A percentile compares a stretch with the other conserved stretches of the same genome.
Evolutionary conservation across 2,888 invertebrate genomes (phyloP).

Genomic region (Lepidonotus clava): DNA sequence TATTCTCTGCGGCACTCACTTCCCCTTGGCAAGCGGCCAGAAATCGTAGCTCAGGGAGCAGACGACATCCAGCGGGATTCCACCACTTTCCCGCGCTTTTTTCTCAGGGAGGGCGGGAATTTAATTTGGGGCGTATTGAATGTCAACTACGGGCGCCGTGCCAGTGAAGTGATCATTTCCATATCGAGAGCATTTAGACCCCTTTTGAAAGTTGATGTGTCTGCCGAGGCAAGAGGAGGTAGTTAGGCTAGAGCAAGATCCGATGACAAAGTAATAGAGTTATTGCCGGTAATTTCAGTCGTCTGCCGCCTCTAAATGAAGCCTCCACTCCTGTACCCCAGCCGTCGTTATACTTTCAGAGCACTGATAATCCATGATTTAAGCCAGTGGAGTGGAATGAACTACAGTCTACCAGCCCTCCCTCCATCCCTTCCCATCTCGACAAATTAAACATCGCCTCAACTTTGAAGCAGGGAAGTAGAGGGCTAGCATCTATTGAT

Average conservation of each 20-base stretch:
- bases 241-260: background rate
- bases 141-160: background rate
- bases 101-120: background rate
- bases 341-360: background rate
- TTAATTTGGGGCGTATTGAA: background rate
- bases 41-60: background rate
- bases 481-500: slow-evolving; percentile 1
- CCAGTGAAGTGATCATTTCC: slow-evolving; percentile 39
- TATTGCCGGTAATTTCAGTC: slow-evolving; percentile 26
- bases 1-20: background rate
- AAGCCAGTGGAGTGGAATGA: background rate
- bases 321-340: background rate
- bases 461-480: background rate
- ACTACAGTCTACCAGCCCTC: background rate
- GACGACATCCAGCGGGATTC: background rate
- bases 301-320: slow-evolving; percentile 3
- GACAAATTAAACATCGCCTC: background rate
- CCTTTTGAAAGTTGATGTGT: slow-evolving; percentile 36
- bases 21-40: background rate
- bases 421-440: background rate
- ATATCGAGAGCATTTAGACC: slow-evolving; percentile 28
- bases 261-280: slow-evolving; percentile 32
- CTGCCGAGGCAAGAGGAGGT: background rate
- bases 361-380: slow-evolving; percentile 5
- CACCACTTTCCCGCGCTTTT: background rate